Evolutionary conservation across 2,113 vertebrate genomes (phyloP), one percentile per base, ranked within the genome.

Genomic region (Tragelaphus strepsiceros): DNA sequence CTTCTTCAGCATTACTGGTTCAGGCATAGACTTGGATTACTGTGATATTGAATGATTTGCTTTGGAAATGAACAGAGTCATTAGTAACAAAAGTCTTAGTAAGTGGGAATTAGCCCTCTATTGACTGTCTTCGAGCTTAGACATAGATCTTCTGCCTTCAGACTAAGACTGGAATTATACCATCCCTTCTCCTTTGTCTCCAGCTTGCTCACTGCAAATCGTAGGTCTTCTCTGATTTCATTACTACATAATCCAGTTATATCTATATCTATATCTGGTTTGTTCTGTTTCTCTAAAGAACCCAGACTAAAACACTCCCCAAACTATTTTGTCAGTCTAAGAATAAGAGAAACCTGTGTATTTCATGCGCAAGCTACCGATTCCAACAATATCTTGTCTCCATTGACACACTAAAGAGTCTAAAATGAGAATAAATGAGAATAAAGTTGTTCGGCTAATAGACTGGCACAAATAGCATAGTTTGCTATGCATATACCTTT

Each of bases 301-400:
- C 0, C 8, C 16, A 96, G 6, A 78, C 12, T 9, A 83, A n/a
- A n/a, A 53, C 2, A 51, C 1, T 1, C 12, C 61, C 2, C 1
- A 22, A 59, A 59, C n/a, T 3, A 11, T 32, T 30, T 49, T 46
- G 14, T 95, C 59, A 74, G 62, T 64, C 7, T 7, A 74, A 89
- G 24, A 90, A 49, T 24, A 2, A 62, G 14, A 81, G 24, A 53
- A 61, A 71, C 35, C 10, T 26, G 24, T 80, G 17, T 39, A n/a
- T 85, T 53, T 46, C 9, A 39, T 24, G 7, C 6, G 71, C 58
- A 49, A 26, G 1, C 9, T 74, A 26, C 28, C 6, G 1, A 46
- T 46, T 2, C 2, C 4, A 5, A 53, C 2, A 19, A 22, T 62
- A 7, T 80, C 43, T 58, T 90, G 7, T 77, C 12, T 77, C 26